Evolutionary conservation across 2,797 vertebrate genomes (phyloP).

Genomic region (Pygocentrus nattereri): DNA sequence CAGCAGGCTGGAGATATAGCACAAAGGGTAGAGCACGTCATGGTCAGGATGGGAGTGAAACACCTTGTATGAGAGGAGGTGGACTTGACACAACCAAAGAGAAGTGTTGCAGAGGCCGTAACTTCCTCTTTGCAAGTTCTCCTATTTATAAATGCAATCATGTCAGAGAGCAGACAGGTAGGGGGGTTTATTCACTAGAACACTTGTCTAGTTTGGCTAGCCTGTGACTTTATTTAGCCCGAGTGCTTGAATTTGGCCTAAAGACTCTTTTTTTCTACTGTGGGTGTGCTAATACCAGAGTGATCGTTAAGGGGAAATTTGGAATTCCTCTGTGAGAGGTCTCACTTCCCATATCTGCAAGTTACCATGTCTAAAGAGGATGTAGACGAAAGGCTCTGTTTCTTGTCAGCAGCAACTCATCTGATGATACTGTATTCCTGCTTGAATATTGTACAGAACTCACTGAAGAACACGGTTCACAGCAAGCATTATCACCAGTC

Average conservation of each 20-base stretch:
- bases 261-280: too few species aligned
- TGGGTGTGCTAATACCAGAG: background rate
- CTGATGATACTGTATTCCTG: background rate
- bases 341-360: background rate
- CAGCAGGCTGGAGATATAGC: background rate
- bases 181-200: background rate
- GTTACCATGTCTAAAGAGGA: background rate
- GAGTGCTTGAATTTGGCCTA: background rate
- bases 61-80: background rate
- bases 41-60: slow-evolving; percentile 21
- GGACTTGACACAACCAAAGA: slow-evolving; percentile 28
- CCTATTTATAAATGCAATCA: background rate
- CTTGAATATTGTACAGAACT: background rate
- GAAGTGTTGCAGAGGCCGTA: background rate
- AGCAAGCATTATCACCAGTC: background rate
- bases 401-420: background rate
- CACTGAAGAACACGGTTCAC: too few species aligned
- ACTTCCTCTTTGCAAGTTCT: slow-evolving; percentile 43
- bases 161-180: background rate
- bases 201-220: background rate
- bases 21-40: background rate
- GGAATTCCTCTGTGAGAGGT: background rate
- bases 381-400: background rate
- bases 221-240: background rate
- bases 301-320: background rate